These are phyloP conservation scores for Enoplosus armatus DNA, from an alignment of 2,797 vertebrate genomes.

Conservation along the genomic window DNA sequence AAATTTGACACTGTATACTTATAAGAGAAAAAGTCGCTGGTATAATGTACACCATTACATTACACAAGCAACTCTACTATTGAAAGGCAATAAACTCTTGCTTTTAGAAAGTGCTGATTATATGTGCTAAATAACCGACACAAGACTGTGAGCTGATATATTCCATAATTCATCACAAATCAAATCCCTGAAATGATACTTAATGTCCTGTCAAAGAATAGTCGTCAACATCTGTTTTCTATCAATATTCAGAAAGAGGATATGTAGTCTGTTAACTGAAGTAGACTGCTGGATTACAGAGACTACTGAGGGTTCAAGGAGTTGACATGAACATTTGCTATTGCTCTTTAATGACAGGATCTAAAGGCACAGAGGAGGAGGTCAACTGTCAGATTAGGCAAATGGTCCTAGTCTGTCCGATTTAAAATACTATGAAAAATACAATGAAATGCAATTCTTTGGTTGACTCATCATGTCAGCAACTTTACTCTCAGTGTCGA, in stretches of 20 bases:
- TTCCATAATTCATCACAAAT: conserved; percentile 45
- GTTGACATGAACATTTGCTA: conserved; percentile 54
- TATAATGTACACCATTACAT: neutral
- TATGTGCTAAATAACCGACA: conserved; percentile 22
- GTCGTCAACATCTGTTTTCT: conserved; percentile 69
- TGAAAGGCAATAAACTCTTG: conserved; percentile 11
- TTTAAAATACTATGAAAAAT: neutral
- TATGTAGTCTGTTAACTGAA: conserved; percentile 49
- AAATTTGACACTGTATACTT: neutral
- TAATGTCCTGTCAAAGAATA: conserved; percentile 44
- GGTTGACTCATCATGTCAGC: neutral
- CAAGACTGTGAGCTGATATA: conserved; percentile 8
- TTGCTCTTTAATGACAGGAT: conserved; percentile 57
- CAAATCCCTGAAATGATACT: conserved; percentile 40
- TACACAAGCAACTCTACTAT: neutral
- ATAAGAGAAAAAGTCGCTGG: conserved; percentile 2
- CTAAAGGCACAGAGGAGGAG: conserved; percentile 47
- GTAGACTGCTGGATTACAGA: conserved; percentile 28
- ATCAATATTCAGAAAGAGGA: conserved; percentile 56
- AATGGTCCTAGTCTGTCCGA: conserved; percentile 23
- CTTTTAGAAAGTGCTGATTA: conserved; percentile 13
- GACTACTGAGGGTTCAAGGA: conserved; percentile 25
- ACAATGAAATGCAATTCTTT: conserved; percentile 1
- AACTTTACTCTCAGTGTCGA: neutral
- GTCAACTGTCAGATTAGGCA: conserved; percentile 51